Base-by-base conservation (phyloP, 2,888 invertebrate species). In the Caenorhabditis sp. region DNA sequence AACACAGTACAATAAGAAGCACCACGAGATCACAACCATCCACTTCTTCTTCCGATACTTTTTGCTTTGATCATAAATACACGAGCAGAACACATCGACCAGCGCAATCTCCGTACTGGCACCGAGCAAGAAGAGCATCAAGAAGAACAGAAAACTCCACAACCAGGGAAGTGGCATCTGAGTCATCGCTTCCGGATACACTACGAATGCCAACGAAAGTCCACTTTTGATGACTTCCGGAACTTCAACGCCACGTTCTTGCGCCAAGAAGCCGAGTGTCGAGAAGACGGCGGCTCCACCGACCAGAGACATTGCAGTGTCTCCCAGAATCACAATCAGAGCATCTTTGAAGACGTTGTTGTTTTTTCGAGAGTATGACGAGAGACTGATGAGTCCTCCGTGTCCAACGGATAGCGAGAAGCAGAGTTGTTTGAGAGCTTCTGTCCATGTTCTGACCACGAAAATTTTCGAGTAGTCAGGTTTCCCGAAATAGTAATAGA, bases 121-220 rank as follows among this genome's bases (percentile, higher is more conserved):
- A 49, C 93, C 93, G 22, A 93, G 87, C 12, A 92, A 89, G 82
- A 92, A 92, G 26, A 93, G 88, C 93, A 93, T 93, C 66, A 92
- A 61, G 85, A 93, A 93, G 87, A 93, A 93, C 6, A 93, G 85
- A n/a, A 92, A 88, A 7, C 92, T 87, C 93, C 93, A 93, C 3
- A 93, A 88, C 86, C 92, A 91, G 10, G 93, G 91, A 41, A 90
- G 38, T 1, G 92, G 91, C 88, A 93, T 90, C 66, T 91, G 86
- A n/a, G 91, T 86, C 69, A 93, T 88, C 3, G 93, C 93, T 80
- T 93, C 93, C 19, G 91, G 90, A 69, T 93, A 93, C 16, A 92
- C 92, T 35, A 93, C 91, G 86, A 93, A 93, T 14, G 92, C 92
- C 64, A 93, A 87, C 35, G 92, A 92, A 22, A 93, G 92, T 41